phyloP scores from a whole-genome alignment of 2,888 invertebrate species.

The Vesta saturnalis region DNA sequence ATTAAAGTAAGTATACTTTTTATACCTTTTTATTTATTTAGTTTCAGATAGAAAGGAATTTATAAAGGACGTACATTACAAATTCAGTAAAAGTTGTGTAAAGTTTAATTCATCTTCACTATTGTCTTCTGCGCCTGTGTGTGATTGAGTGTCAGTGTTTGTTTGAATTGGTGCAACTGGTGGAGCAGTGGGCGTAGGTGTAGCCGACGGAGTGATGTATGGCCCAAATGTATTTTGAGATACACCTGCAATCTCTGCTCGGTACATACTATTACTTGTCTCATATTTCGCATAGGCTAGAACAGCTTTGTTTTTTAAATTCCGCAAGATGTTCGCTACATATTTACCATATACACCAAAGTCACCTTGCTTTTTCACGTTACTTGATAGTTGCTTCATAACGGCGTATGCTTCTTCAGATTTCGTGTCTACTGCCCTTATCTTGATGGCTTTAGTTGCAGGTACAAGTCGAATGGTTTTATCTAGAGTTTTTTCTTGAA shows the following conservation, averaged over 20 bases:
- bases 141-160: constrained; percentile 6
- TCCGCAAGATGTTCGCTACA: constrained; percentile 20
- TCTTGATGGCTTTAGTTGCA: constrained; percentile 30
- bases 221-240: too few relatives aligned
- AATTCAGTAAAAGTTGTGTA: constrained; percentile 16
- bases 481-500: constrained; percentile 28
- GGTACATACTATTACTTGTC: constrained; percentile 13
- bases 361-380: constrained; percentile 34
- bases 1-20: constrained; percentile 11
- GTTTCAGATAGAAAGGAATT: background rate
- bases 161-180: constrained; percentile 10
- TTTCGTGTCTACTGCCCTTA: constrained; percentile 30
- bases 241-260: constrained; percentile 13
- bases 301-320: constrained; percentile 6
- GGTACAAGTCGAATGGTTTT: too few relatives aligned
- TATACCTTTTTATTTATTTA: constrained; percentile 11
- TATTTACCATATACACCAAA: too few relatives aligned
- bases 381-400: constrained; percentile 33
- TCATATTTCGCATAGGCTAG: background rate
- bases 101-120: background rate
- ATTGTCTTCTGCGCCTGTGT: too few relatives aligned
- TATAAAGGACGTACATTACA: background rate
- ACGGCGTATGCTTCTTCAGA: constrained; percentile 36
- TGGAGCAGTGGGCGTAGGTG: background rate
- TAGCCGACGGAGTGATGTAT: too few relatives aligned